A percentile compares a stretch with the other conserved stretches of the same genome.
Conservation (phyloP, 2,797 vertebrate genomes). For the Pristis pectinata region DNA sequence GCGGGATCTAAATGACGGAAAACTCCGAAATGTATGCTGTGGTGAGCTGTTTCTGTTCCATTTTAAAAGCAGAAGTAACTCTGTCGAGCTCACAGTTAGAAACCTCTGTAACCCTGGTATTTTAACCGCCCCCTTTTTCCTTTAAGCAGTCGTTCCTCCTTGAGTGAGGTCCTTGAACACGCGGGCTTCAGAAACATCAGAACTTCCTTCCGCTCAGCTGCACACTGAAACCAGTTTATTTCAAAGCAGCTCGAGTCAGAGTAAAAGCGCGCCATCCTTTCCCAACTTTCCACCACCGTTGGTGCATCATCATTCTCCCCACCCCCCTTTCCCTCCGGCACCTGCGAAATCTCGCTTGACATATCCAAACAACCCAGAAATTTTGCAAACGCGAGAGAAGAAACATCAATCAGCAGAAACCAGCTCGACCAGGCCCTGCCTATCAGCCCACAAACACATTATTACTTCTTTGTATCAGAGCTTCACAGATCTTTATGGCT, state of each 20-base stretch:
- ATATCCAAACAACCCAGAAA: constrained; percentile 28
- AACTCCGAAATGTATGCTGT: neutral
- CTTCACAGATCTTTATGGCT: constrained; percentile 24
- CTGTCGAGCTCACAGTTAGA: neutral
- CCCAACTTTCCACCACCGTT: constrained; percentile 3
- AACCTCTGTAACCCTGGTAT: neutral
- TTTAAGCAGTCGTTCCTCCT: neutral
- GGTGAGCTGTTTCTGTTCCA: constrained; percentile 1
- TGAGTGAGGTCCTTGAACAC: neutral
- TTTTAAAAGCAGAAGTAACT: neutral
- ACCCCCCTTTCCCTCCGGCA: neutral
- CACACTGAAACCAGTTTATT: constrained; percentile 30
- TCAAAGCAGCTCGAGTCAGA: neutral
- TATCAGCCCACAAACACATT: constrained; percentile 27
- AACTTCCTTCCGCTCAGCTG: constrained; percentile 36
- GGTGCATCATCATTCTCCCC: constrained; percentile 16
- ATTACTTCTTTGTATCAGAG: constrained; percentile 35
- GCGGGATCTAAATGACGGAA: neutral
- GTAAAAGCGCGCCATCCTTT: constrained; percentile 31
- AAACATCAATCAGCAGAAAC: constrained; percentile 34
- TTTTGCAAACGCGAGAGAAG: neutral
- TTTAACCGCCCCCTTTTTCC: neutral
- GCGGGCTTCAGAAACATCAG: constrained; percentile 27
- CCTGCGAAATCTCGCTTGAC: constrained; percentile 9
- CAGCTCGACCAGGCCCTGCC: constrained; percentile 26